Conservation (phyloP, 2,888 invertebrate species). For the Neoitamus cyanurus region DNA sequence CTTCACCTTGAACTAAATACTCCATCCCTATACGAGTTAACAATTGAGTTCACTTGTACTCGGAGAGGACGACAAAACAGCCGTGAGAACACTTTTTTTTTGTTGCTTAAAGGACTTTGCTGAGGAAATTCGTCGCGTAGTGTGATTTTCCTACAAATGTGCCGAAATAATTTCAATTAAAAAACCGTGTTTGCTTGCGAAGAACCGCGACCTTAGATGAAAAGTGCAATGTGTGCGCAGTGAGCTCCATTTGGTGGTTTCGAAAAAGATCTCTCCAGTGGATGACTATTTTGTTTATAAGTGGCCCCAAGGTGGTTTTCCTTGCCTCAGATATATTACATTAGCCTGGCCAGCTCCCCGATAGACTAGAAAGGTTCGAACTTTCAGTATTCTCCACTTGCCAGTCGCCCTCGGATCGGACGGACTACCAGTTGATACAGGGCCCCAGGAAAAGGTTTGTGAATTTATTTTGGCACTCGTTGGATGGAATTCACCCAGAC, state of each 20-base stretch:
- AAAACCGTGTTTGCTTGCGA: not conserved
- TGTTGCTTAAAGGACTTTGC: slow-evolving; percentile 23
- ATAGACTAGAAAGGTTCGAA: not conserved
- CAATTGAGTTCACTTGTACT: not conserved
- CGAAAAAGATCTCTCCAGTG: not conserved
- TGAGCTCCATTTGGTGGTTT: not conserved
- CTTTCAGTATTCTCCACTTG: not conserved
- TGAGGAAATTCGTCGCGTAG: not conserved
- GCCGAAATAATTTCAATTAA: not conserved
- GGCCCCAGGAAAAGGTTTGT: not conserved
- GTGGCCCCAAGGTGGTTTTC: not conserved
- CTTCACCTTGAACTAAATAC: not conserved
- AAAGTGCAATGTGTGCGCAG: not conserved
- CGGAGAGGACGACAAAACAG: slow-evolving; percentile 12
- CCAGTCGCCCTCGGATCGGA: not conserved
- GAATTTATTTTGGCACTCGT: not conserved
- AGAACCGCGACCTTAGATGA: not conserved
- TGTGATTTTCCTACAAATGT: not conserved
- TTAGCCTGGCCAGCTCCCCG: not conserved
- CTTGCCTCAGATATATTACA: not conserved
- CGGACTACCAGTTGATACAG: not conserved
- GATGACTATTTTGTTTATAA: slow-evolving; percentile 5
- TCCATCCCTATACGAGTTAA: not conserved
- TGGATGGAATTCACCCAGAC: not conserved
- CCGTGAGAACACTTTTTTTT: slow-evolving; percentile 16